Base-by-base conservation (phyloP, 2,888 invertebrate genomes). In the Acronicta psi region DNA sequence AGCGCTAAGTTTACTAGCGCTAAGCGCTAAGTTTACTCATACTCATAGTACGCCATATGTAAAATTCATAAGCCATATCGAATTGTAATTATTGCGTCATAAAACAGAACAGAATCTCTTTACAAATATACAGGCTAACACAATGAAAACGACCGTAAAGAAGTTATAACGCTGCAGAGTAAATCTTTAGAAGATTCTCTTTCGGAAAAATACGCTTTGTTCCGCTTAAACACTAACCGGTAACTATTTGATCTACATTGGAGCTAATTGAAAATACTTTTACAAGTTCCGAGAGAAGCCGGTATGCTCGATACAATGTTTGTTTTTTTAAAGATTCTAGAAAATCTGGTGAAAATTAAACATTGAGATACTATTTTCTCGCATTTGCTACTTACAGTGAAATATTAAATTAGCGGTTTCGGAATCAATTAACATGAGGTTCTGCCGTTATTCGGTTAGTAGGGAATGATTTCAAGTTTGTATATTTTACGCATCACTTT, bases 381-480 rank as follows among this genome's bases (percentile, higher is more conserved):
- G 36, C 31, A 23, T 55, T 62, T 17, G 54, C 31, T 57, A n/a
- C n/a, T n/a, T n/a, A 49, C 50, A 57, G 25, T 14, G 55, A 25
- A 45, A 38, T 54, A 61, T 73, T 51, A 56, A 67, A 64, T 59
- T 54, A 59, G 50, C 52, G 40, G 56, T 72, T 56, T 53, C 16
- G 42, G 44, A 18, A 73, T 52, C 69, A 54, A 73, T 57, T 72
- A 58, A 49, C 59, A 58, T 50, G 49, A 49, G 18, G 53, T 51
- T 45, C 34, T 50, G 14, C 68, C 50, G 72, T 57, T 67, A 71
- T 60, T 71, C 50, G 53, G 67, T 57, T 41, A 61, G 53, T 61
- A 51, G 49, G 53, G 46, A 63, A 50, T 14, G 49, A 43, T 59
- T 69, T 69, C 17, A 49, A 52, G 49, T 42, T 46, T 42, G 14